A percentile compares a stretch with the other conserved stretches of the same genome.
Evolutionary conservation across 2,888 invertebrate genomes (phyloP).

Genomic region (Odontomyia ornata): DNA sequence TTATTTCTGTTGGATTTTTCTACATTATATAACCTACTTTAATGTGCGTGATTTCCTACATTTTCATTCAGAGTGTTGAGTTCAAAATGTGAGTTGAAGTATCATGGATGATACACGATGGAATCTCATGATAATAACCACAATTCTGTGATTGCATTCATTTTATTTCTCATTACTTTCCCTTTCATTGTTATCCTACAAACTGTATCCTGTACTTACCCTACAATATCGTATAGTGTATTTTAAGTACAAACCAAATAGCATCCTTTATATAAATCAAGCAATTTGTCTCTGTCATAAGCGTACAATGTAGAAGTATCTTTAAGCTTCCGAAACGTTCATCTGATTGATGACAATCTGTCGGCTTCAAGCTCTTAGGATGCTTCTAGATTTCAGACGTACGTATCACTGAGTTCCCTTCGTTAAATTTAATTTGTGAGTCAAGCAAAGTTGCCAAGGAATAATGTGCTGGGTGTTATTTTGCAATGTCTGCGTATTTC

Average conservation of each 20-base stretch:
- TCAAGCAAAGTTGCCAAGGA: background rate
- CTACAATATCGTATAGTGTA: too few relatives aligned
- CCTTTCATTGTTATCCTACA: background rate
- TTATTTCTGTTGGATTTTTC: too few relatives aligned
- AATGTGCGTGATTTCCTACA: too few relatives aligned
- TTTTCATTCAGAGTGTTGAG: too few relatives aligned
- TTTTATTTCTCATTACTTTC: too few relatives aligned
- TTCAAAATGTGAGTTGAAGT: too few relatives aligned
- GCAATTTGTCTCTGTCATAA: conserved; percentile 47
- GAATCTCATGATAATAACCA: too few relatives aligned
- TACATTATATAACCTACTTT: too few relatives aligned
- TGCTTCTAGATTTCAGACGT: background rate
- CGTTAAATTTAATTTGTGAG: background rate
- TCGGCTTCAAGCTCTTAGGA: conserved; percentile 10
- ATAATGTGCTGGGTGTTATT: background rate
- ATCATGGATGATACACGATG: too few relatives aligned
- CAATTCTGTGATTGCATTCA: too few relatives aligned
- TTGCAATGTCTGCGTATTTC: too few relatives aligned
- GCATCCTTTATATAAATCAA: conserved; percentile 16
- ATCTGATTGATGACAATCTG: conserved; percentile 40
- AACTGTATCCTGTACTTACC: background rate
- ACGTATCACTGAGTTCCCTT: background rate
- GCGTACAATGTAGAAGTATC: conserved; percentile 43
- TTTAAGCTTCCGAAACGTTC: conserved; percentile 23
- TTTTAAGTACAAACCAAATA: conserved; percentile 3